These are phyloP conservation scores for Vulpes ferrilata DNA, from an alignment of 2,113 vertebrate genomes.

Conservation along the genomic window DNA sequence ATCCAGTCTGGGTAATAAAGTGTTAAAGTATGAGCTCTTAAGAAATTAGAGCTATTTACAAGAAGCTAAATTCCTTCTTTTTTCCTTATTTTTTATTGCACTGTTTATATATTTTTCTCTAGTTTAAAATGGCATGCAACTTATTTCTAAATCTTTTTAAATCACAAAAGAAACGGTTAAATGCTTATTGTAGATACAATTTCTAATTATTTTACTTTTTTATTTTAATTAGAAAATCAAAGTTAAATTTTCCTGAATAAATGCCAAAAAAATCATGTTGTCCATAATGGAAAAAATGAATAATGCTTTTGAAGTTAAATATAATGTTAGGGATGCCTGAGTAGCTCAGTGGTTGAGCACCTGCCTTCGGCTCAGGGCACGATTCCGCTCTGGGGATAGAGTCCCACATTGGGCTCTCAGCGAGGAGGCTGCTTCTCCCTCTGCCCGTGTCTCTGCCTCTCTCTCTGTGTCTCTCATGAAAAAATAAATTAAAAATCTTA, in stretches of 20 bases:
- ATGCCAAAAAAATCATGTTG: rapidly evolving
- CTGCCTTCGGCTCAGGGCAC: too few relatives aligned
- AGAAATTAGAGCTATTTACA: background rate
- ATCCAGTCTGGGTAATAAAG: background rate
- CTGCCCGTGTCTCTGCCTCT: too few relatives aligned
- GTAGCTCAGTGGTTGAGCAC: too few relatives aligned
- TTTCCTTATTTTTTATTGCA: background rate
- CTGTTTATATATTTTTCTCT: background rate
- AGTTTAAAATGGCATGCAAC: background rate
- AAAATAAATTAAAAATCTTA: too few relatives aligned
- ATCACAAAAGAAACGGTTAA: background rate
- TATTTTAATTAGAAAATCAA: background rate
- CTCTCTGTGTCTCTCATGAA: too few relatives aligned
- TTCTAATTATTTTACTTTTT: background rate
- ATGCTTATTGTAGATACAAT: background rate
- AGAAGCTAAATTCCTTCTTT: background rate
- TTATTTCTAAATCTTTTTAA: background rate
- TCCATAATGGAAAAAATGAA: background rate
- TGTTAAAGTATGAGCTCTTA: slow-evolving; percentile 19
- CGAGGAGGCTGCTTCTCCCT: too few relatives aligned
- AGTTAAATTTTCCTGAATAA: background rate
- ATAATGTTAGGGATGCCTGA: background rate
- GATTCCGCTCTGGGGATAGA: too few relatives aligned
- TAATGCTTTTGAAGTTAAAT: slow-evolving; percentile 38
- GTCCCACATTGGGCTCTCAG: too few relatives aligned